These are phyloP conservation scores for Prionace glauca DNA, from an alignment of 2,797 vertebrate genomes.

Conservation along the genomic window DNA sequence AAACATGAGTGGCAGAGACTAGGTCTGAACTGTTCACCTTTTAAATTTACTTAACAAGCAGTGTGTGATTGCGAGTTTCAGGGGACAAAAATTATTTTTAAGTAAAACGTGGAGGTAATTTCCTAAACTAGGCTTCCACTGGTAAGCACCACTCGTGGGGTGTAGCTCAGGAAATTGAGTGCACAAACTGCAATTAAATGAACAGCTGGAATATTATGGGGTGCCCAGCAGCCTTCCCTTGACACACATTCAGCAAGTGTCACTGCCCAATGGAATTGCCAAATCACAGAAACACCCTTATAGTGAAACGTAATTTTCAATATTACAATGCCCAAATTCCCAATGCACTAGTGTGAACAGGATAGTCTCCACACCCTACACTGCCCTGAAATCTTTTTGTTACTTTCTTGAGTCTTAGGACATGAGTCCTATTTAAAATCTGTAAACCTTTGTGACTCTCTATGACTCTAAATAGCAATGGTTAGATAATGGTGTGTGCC, in stretches of 20 bases:
- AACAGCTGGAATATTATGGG: neutral
- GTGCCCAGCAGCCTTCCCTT: neutral
- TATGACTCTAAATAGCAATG: too few species aligned
- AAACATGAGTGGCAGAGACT: neutral
- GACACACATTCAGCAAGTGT: neutral
- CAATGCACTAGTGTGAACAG: neutral
- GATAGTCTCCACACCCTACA: neutral
- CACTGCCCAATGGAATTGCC: neutral
- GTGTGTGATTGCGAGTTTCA: neutral
- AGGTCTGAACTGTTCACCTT: neutral
- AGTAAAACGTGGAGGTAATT: neutral
- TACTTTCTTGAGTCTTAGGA: neutral
- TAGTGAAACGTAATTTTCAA: neutral
- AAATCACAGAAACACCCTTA: neutral
- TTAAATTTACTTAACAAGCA: neutral
- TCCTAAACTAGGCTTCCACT: neutral
- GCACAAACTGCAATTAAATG: neutral
- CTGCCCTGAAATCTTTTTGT: neutral
- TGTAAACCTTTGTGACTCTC: too few species aligned
- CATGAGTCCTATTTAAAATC: too few species aligned
- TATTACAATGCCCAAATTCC: neutral
- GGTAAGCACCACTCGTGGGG: neutral
- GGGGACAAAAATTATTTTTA: neutral
- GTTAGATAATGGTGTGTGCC: too few species aligned
- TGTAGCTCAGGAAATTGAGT: neutral